These are phyloP conservation scores for Conger conger DNA, from an alignment of 2,113 vertebrate genomes.

Conservation along the genomic window DNA sequence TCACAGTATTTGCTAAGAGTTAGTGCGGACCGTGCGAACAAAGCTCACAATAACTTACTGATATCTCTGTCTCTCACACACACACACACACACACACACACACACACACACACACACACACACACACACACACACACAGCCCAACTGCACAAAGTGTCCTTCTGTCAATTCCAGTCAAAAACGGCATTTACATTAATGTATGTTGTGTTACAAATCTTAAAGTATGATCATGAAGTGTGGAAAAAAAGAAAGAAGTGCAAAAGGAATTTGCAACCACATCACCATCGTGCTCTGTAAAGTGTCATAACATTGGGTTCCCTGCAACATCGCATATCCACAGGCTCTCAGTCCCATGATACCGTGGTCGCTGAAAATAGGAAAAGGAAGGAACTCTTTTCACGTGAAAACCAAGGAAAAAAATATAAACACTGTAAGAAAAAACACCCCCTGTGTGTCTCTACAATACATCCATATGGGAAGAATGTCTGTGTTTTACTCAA, in stretches of 20 bases:
- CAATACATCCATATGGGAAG: not conserved
- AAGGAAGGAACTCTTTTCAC: not conserved
- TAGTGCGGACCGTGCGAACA: not conserved
- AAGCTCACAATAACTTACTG: not conserved
- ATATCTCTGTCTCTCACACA: not conserved
- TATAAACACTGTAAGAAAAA: constrained; percentile 1
- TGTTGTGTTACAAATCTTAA: not conserved
- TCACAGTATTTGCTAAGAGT: not conserved
- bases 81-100: not conserved
- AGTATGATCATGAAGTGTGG: not conserved
- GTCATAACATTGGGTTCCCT: not conserved
- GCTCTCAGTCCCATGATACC: not conserved
- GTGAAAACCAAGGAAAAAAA: not conserved
- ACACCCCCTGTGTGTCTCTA: not conserved
- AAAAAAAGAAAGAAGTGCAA: not conserved
- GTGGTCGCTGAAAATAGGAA: not conserved
- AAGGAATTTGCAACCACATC: not conserved
- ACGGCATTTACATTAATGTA: not conserved
- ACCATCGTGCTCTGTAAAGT: constrained; percentile 16
- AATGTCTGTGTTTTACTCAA: not conserved
- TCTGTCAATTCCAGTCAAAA: not conserved
- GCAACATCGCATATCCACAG: not conserved
- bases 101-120: not conserved
- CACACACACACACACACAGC: not conserved
- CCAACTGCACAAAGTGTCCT: not conserved